Base-by-base conservation (phyloP, 2,888 invertebrate species). In the Aleiodes testaceus region DNA sequence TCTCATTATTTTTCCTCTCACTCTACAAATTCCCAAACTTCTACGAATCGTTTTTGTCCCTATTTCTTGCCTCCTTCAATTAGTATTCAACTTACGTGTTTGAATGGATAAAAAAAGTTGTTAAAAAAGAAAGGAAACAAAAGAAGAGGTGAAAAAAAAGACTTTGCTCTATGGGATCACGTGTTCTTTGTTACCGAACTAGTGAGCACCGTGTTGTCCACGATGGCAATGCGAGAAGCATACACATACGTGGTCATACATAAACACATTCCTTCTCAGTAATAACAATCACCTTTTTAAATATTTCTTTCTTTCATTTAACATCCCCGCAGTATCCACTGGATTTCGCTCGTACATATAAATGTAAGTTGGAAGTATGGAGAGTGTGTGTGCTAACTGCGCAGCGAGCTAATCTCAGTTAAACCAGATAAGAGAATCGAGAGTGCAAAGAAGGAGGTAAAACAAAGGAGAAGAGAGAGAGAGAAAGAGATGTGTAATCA, bases 391-490 rank as follows among this genome's bases (percentile, higher is more conserved):
- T 76, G 78, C 78, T 71, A 80, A 83, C 83, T 82, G 78, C 83
- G 82, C 80, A 82, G 79, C 73, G 78, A 76, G 75, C 76, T 80
- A 81, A 82, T 81, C 80, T 80, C 77, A 75, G 71, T 63, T 22
- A 26, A 59, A 47, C 12, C 9, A 77, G 81, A 81, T 80, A 80
- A 81, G 79, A 79, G 77, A 79, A 79, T 72, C 72, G 73, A 47
- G 75, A 78, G 76, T 66, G 75, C 69, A 72, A 26, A 70, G 61
- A 70, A 69, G 73, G 68, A 72, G 66, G 44, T 66, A 16, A 50
- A 64, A 50, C 30, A 44, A 42, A 63, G 49, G 45, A 59, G 36
- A 52, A 16, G n/a, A 52, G 16, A 4, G 49, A 50, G 20, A 50
- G 6, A 22, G 16, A 4, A 36, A 50, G 20, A 50, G 6, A 22